These are phyloP conservation scores for Callopanchax toddi DNA, from an alignment of 2,113 vertebrate species.

Conservation along the genomic window DNA sequence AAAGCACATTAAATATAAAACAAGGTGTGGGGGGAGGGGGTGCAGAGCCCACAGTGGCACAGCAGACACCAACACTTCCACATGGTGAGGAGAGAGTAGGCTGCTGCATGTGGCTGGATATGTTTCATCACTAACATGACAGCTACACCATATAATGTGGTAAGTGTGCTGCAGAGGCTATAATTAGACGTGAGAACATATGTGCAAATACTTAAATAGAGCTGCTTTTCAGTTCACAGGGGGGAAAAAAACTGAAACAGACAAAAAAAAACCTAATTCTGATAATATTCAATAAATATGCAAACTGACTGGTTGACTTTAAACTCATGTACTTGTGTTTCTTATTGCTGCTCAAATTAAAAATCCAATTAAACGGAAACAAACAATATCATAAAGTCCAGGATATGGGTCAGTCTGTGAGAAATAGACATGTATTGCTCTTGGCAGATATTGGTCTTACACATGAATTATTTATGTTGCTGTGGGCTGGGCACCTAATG, in stretches of 20 bases:
- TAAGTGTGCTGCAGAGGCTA: conserved; percentile 5
- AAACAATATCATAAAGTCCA: conserved; percentile 11
- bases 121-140: conserved; percentile 49
- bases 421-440: conserved; percentile 16
- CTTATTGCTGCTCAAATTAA: not conserved
- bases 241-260: too few species aligned
- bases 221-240: not conserved
- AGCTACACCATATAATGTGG: conserved; percentile 27
- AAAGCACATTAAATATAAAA: conserved; percentile 71
- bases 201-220: conserved; percentile 13
- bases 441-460: conserved; percentile 15
- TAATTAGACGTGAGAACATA: conserved; percentile 30
- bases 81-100: conserved; percentile 50
- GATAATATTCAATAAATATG: not conserved
- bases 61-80: conserved; percentile 53
- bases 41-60: conserved; percentile 25
- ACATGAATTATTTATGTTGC: conserved; percentile 46
- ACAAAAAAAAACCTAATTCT: not conserved
- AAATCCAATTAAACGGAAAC: not conserved
- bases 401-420: conserved; percentile 35
- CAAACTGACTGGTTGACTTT: not conserved
- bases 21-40: conserved; percentile 32
- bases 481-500: conserved; percentile 16
- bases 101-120: conserved; percentile 34
- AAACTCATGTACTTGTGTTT: too few species aligned